A percentile compares a stretch with the other conserved stretches of the same genome.
Conservation (phyloP, 2,888 invertebrate genomes). For the Morpho helenor region DNA sequence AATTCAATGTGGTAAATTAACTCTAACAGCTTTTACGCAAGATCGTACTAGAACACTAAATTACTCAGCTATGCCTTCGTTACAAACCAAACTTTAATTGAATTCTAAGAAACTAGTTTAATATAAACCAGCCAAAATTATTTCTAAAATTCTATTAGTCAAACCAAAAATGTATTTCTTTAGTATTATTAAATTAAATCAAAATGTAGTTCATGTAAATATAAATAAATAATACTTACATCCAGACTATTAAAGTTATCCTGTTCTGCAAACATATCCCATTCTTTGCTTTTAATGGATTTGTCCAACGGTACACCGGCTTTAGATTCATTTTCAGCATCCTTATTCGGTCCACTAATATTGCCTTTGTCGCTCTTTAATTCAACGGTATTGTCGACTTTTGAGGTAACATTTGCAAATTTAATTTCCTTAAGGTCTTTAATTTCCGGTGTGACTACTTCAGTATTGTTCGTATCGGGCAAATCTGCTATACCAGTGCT, state of each 20-base stretch:
- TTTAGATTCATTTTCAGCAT: slow-evolving; percentile 35
- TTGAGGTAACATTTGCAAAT: slow-evolving; percentile 9
- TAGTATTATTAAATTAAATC: no score
- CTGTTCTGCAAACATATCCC: slow-evolving; percentile 97
- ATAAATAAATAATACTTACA: slow-evolving; percentile 41
- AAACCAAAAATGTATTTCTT: no score
- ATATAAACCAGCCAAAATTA: no score
- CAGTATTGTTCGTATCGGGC: slow-evolving; percentile 5
- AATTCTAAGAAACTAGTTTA: no score
- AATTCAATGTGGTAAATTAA: no score
- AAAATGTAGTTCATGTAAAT: no score
- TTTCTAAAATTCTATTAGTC: no score
- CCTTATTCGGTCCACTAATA: slow-evolving; percentile 7
- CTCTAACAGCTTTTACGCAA: no score
- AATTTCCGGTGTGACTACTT: slow-evolving; percentile 17
- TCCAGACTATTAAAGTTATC: slow-evolving; percentile 84
- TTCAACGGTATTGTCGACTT: slow-evolving; percentile 15
- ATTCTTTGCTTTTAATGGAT: slow-evolving; percentile 80
- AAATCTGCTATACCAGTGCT: slow-evolving; percentile 8
- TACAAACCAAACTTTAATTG: no score
- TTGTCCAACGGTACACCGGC: slow-evolving; percentile 45
- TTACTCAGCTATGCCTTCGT: no score
- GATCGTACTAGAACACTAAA: no score
- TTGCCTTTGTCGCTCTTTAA: slow-evolving; percentile 11
- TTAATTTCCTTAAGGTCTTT: slow-evolving; percentile 18